Percentiles rank a stretch among this genome's conserved stretches.
Evolutionary conservation across 2,113 vertebrate genomes (phyloP).

Genomic region (Leptobrachium ailaonicum): DNA sequence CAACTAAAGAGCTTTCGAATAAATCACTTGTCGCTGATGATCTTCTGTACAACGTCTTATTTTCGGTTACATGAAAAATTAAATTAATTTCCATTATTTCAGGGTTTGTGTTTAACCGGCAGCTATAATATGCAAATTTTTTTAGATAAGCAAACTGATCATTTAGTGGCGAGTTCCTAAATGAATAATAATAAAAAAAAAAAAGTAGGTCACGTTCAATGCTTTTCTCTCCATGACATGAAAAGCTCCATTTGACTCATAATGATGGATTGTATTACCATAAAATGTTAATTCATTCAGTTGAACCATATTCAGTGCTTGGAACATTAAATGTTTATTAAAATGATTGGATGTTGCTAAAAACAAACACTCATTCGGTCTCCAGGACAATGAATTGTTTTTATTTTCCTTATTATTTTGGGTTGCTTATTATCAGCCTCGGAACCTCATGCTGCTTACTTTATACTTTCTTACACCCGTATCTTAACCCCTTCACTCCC

Average conservation of each 20-base stretch:
- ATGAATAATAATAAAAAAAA: slow-evolving; percentile 17
- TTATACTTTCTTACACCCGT: too few relatives aligned
- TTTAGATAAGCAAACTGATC: slow-evolving; percentile 43
- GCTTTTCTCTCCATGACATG: slow-evolving; percentile 26
- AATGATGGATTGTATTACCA: slow-evolving; percentile 48
- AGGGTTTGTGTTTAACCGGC: slow-evolving; percentile 23
- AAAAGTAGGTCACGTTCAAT: slow-evolving; percentile 35
- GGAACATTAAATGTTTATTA: slow-evolving; percentile 18
- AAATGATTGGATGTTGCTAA: slow-evolving; percentile 9
- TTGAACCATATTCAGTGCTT: slow-evolving; percentile 11
- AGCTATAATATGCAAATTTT: slow-evolving; percentile 38
- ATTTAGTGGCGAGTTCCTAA: slow-evolving; percentile 29
- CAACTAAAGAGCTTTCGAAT: slow-evolving; percentile 39
- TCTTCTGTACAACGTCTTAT: slow-evolving; percentile 35
- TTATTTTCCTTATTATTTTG: too few relatives aligned
- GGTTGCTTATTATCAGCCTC: too few relatives aligned
- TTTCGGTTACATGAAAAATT: slow-evolving; percentile 33
- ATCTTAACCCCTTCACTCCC: too few relatives aligned
- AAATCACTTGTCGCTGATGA: slow-evolving; percentile 13
- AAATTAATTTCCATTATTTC: slow-evolving; percentile 47
- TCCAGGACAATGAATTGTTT: too few relatives aligned
- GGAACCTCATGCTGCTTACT: too few relatives aligned
- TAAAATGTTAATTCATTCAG: slow-evolving; percentile 45
- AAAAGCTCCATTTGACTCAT: slow-evolving; percentile 29
- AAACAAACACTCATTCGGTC: too few relatives aligned